Evolutionary conservation across 2,797 vertebrate genomes (phyloP).

Genomic region (Danio jaintianensis): DNA sequence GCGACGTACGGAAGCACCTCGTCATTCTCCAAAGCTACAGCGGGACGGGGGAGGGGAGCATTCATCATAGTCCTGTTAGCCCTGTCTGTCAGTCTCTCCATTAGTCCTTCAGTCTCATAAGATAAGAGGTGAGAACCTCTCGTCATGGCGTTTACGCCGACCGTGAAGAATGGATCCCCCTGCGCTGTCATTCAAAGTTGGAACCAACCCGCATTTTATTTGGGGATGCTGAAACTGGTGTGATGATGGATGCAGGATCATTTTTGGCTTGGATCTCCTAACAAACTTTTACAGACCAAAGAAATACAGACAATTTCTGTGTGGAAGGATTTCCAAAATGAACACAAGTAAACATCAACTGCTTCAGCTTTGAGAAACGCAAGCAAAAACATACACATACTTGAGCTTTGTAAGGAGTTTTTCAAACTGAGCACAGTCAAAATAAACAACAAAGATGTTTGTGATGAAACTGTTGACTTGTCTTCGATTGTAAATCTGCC

Average conservation of each 20-base stretch:
- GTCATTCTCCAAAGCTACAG: conserved; percentile 76
- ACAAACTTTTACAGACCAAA: conserved; percentile 89
- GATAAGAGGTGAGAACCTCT: conserved; percentile 51
- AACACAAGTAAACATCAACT: conserved; percentile 33
- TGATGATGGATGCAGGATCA: background rate
- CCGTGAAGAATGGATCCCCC: conserved; percentile 37
- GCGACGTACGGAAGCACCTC: conserved; percentile 72
- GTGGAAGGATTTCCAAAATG: conserved; percentile 54
- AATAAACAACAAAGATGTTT: conserved; percentile 23
- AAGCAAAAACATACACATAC: conserved; percentile 61
- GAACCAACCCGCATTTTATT: background rate
- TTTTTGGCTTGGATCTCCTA: background rate
- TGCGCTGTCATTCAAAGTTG: conserved; percentile 36
- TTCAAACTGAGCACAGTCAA: conserved; percentile 38
- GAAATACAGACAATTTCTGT: conserved; percentile 78
- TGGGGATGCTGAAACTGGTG: background rate
- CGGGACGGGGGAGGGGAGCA: conserved; percentile 62
- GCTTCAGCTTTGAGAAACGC: conserved; percentile 27
- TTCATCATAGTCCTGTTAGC: conserved; percentile 69
- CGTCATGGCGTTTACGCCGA: conserved; percentile 53
- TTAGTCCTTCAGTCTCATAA: conserved; percentile 72
- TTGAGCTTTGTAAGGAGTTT: conserved; percentile 48
- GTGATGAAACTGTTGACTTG: conserved; percentile 69
- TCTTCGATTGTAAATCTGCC: conserved; percentile 70
- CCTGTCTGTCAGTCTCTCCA: conserved; percentile 61